phyloP scores from a whole-genome alignment of 2,888 invertebrate genomes.

The Drosophila nr. perissopoda region DNA sequence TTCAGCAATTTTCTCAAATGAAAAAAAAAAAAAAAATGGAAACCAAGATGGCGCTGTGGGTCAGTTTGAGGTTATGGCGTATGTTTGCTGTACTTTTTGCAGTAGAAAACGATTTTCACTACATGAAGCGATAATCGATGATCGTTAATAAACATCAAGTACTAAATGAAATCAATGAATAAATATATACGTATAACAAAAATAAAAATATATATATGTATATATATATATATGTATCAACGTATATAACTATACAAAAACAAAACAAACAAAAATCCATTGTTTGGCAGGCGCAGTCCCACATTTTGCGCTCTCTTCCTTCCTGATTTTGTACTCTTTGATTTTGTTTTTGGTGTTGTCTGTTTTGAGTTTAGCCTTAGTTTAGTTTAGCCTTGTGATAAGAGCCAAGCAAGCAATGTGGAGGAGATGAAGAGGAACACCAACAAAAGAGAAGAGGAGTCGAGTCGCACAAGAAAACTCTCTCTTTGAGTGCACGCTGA shows the following conservation, averaged over 20 bases:
- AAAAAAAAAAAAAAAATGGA: background rate
- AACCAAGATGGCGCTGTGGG: background rate
- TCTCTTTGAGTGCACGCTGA: background rate
- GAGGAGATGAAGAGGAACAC: background rate
- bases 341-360: background rate
- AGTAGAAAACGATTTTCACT: constrained; percentile 39
- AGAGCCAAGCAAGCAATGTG: constrained; percentile 13
- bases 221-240: constrained; percentile 8
- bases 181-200: constrained; percentile 18
- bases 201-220: constrained; percentile 19
- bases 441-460: background rate
- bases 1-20: constrained; percentile 1
- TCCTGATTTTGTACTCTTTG: constrained; percentile 6
- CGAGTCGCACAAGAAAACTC: background rate
- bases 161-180: constrained; percentile 34
- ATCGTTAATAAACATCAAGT: constrained; percentile 21
- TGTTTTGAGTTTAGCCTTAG: background rate
- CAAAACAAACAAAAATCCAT: background rate
- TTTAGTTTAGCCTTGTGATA: constrained; percentile 36
- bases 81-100: constrained; percentile 39
- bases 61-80: constrained; percentile 11
- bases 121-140: constrained; percentile 25
- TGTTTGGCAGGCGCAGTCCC: constrained; percentile 25
- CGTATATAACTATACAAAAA: constrained; percentile 16
- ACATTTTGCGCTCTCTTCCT: constrained; percentile 1